Percentiles rank a stretch among this genome's conserved stretches.
Evolutionary conservation across 2,888 invertebrate species (phyloP).

Genomic region (Gastracanthus pulcherrimus): DNA sequence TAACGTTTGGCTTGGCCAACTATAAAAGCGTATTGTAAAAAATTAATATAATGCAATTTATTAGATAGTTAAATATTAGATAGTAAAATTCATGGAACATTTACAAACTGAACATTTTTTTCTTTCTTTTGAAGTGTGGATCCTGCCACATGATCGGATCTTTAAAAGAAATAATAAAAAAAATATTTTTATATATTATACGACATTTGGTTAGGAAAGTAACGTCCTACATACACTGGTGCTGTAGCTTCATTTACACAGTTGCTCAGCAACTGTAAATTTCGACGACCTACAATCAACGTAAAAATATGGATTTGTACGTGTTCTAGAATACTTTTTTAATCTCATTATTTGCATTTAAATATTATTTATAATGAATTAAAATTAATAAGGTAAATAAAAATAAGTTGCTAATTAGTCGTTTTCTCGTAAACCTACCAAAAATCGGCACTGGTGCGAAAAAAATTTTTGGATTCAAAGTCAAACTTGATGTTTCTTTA

Average conservation of each 20-base stretch:
- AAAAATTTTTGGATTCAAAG: background rate
- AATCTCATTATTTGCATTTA: background rate
- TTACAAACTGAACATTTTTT: too few species aligned
- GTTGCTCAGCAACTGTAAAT: conserved; percentile 12
- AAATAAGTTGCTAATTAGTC: too few species aligned
- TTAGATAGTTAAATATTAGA: too few species aligned
- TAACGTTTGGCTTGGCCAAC: too few species aligned
- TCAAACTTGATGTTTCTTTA: background rate
- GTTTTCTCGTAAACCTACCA: conserved; percentile 2
- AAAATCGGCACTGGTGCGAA: conserved; percentile 15
- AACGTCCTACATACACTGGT: background rate
- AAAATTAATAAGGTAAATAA: too few species aligned
- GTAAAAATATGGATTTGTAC: conserved; percentile 54
- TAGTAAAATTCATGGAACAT: too few species aligned
- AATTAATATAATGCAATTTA: too few species aligned
- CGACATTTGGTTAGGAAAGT: background rate
- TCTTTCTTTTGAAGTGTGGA: too few species aligned
- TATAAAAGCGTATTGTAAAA: too few species aligned
- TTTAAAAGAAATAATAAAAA: background rate
- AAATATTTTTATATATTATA: background rate
- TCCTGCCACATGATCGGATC: background rate
- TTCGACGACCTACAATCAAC: conserved; percentile 53
- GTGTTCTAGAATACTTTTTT: background rate
- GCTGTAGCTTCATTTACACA: background rate
- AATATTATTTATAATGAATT: too few species aligned